phyloP scores from a whole-genome alignment of 2,888 invertebrate genomes.

The Chromoteleia sp. region DNA sequence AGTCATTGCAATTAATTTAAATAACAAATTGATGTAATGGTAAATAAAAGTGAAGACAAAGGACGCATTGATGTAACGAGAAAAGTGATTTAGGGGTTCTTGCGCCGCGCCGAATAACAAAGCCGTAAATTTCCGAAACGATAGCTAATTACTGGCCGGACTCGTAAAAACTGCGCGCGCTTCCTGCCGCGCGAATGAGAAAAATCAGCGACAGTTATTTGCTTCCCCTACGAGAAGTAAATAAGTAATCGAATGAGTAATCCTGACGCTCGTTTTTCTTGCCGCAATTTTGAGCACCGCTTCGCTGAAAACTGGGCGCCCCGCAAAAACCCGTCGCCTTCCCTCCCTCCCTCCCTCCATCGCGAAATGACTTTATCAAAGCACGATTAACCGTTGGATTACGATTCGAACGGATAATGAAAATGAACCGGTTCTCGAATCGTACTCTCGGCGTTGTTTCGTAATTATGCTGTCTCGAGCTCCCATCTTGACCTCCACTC shows the following conservation, averaged over 20 bases:
- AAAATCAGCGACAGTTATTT: constrained; percentile 61
- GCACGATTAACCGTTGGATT: constrained; percentile 35
- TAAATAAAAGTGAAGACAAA: constrained; percentile 52
- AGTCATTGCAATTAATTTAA: constrained; percentile 24
- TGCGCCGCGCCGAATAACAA: constrained; percentile 61
- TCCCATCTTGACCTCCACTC: constrained; percentile 33
- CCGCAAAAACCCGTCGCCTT: constrained; percentile 9
- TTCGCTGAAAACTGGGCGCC: constrained; percentile 18
- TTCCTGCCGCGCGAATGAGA: constrained; percentile 56
- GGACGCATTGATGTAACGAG: constrained; percentile 48
- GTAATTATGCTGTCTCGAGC: constrained; percentile 37
- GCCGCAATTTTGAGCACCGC: constrained; percentile 39
- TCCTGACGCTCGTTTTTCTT: constrained; percentile 49
- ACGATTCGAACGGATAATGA: constrained; percentile 34
- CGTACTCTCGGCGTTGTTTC: constrained; percentile 35
- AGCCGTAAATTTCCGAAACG: constrained; percentile 66
- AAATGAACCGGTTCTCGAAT: constrained; percentile 46
- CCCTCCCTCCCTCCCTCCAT: constrained; percentile 12
- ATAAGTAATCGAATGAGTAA: constrained; percentile 51
- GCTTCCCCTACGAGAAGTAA: constrained; percentile 2
- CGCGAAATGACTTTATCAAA: constrained; percentile 48
- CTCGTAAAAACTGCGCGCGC: constrained; percentile 46
- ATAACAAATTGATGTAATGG: constrained; percentile 47
- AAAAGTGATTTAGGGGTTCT: constrained; percentile 62
- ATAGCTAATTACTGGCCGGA: constrained; percentile 60